Evolutionary conservation across 1,140 invertebrate species (phyloP), one percentile per base, ranked within the genome.

Genomic region (Meteorus sp.): DNA sequence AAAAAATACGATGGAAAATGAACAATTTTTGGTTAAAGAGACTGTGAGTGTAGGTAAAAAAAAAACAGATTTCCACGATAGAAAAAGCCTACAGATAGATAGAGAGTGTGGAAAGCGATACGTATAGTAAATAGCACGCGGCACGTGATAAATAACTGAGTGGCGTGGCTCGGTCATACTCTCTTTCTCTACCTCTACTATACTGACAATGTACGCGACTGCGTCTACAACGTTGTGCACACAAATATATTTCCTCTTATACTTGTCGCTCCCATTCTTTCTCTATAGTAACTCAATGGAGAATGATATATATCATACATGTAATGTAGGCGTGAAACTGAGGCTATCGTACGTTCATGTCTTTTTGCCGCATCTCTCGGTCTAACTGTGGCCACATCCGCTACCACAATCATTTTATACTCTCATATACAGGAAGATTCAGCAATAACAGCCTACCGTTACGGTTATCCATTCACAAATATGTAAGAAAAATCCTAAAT

Each of bases 111-210:
- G 45, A 50, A 59, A 58, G 65, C 59, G 65, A 71, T 73, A 65
- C 69, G 71, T 71, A 66, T 71, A 67, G 67, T 63, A 63, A 70
- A 68, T n/a, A n/a, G 64, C 70, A 56, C 68, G 68, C 60, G 60
- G 66, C 70, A 70, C 70, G 70, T 76, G 71, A 74, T 74, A 73
- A 74, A 74, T 76, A 75, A 76, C 70, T 66, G 65, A 72, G 70
- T 59, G 54, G 63, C 60, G 59, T 43, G 56, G 54, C 39, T 41
- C 43, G 43, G 56, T 41, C 35, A 9, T 25, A 35, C 50, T 41
- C 43, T 41, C 39, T n/a, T 17, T 25, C 29, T 25, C 19, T 7
- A 15, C 51, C 37, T 17, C 9, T 35, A 20, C 44, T 22, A 31
- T n/a, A 25, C 57, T 33, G 58, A 41, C 60, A 62, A 54, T 60